phyloP scores from a whole-genome alignment of 1,140 invertebrate species.

The Anoplophora glabripennis region DNA sequence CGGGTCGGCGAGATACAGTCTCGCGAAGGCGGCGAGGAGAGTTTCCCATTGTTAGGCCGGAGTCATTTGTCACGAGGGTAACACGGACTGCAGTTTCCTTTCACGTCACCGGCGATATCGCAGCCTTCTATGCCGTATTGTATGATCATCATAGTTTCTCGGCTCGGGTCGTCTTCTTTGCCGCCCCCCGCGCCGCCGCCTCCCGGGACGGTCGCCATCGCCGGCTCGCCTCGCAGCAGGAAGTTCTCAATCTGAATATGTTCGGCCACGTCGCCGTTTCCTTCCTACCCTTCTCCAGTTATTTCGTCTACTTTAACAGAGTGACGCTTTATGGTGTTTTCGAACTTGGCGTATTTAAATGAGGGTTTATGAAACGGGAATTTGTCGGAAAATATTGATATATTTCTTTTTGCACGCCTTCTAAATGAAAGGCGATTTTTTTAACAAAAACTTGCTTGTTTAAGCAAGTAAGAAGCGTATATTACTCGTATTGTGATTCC shows the following conservation, averaged over 20 bases:
- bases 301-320: not conserved
- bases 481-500: no score
- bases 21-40: not conserved
- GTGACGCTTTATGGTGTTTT: no score
- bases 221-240: not conserved
- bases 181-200: not conserved
- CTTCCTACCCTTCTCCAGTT: slow-evolving; percentile 3
- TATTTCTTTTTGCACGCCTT: no score
- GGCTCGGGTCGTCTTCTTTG: not conserved
- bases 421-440: no score
- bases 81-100: slow-evolving; percentile 19
- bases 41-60: slow-evolving; percentile 9
- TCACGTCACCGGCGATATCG: slow-evolving; percentile 17
- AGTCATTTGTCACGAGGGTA: slow-evolving; percentile 20
- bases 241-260: slow-evolving; percentile 10
- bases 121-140: slow-evolving; percentile 17
- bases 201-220: not conserved
- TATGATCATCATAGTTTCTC: slow-evolving; percentile 12
- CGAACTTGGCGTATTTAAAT: no score
- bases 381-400: no score
- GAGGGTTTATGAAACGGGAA: no score
- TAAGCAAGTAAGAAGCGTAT: no score
- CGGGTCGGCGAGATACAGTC: no score
- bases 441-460: no score
- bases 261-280: not conserved